Evolutionary conservation across 2,888 invertebrate genomes (phyloP), one percentile per base, ranked within the genome.

Genomic region (Lathronympha strigana): DNA sequence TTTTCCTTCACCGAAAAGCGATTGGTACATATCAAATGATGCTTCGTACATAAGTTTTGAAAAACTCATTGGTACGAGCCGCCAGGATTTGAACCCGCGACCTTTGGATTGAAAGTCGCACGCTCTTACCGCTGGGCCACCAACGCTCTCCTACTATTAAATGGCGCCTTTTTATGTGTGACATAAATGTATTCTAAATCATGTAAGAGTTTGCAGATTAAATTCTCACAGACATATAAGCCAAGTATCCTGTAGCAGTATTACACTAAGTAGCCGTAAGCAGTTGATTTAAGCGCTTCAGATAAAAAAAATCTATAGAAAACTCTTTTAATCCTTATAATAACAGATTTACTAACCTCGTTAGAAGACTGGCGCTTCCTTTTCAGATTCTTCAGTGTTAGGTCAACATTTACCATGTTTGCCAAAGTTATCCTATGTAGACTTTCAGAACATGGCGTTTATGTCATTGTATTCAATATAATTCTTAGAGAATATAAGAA

Each of bases 341-440:
- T 15, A 63, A 57, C 40, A 49, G 40, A 50, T 57, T 51, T 50
- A 25, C 36, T 47, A 49, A 38, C 63, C 63, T 15, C 55, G 15
- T 57, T 50, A 50, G 40, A 28, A 19, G 25, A 51, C 21, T 19
- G 36, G 36, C 50, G 58, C 51, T 60, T 64, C 64, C 64, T 60
- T 21, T 43, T 58, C 50, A 58, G 31, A 28, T 4, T 43, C 17
- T 57, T 51, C 63, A 43, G 43, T 50, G 55, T 55, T 55, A 38
- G 55, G 11, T 38, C 40, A 57, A 63, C 54, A 55, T 49, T 45
- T 19, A n/a, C 53, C 2, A 13, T 11, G 28, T 25, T 28, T 49
- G 19, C 49, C 19, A 2, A 43, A 43, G 17, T 40, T 6, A 21
- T 21, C 9, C 11, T 19, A 43, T 19, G 21, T 21, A n/a, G 4